Percentiles rank a stretch among this genome's conserved stretches.
Conservation (phyloP, 2,888 invertebrate species). For the Nymphalis urticae region DNA sequence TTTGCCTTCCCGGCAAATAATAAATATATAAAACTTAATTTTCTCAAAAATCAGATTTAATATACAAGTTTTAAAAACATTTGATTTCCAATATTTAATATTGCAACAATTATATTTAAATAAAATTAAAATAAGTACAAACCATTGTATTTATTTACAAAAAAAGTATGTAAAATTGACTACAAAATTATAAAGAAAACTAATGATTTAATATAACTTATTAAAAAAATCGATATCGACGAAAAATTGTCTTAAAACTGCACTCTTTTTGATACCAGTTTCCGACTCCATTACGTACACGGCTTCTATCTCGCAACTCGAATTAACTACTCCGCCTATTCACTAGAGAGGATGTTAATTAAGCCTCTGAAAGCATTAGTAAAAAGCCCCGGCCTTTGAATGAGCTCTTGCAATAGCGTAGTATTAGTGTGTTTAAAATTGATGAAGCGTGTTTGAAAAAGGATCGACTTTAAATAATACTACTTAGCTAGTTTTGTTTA, state of each 20-base stretch:
- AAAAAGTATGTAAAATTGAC: too few species aligned
- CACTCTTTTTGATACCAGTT: conserved; percentile 29
- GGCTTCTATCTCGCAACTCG: conserved; percentile 49
- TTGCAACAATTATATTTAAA: too few species aligned
- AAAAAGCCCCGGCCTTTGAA: conserved; percentile 69
- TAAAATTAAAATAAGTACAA: too few species aligned
- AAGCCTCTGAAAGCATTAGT: conserved; percentile 72
- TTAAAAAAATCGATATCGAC: conserved; percentile 4
- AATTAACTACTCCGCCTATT: conserved; percentile 67
- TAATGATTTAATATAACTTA: too few species aligned
- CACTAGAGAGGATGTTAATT: conserved; percentile 74
- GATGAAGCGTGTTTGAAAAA: conserved; percentile 50
- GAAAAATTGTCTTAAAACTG: conserved; percentile 25
- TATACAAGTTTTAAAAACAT: too few species aligned
- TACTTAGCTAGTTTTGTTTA: conserved; percentile 9
- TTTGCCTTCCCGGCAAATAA: too few species aligned
- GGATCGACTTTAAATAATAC: conserved; percentile 31
- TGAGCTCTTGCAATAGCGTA: conserved; percentile 53
- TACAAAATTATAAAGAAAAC: too few species aligned
- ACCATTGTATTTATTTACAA: too few species aligned
- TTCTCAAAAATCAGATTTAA: too few species aligned
- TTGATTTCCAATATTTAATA: too few species aligned
- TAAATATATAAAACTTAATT: too few species aligned
- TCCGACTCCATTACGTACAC: conserved; percentile 44
- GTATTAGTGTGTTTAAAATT: conserved; percentile 56